A percentile compares a stretch with the other conserved stretches of the same genome.
These are phyloP conservation scores for Zaprionus ornatus DNA, from an alignment of 1,140 invertebrate species.

Conservation along the genomic window DNA sequence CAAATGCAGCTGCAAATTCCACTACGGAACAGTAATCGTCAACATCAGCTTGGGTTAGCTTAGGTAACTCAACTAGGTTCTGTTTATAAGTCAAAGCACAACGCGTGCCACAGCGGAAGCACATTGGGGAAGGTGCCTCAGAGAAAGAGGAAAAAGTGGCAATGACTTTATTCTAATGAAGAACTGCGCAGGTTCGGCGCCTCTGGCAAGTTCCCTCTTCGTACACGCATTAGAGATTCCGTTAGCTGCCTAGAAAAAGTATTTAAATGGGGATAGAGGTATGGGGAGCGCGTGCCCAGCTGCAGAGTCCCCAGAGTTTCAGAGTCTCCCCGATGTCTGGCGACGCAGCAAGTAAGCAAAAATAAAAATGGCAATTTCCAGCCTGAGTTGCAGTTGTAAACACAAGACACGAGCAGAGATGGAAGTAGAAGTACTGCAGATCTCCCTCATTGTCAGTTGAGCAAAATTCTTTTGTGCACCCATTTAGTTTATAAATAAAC, in stretches of 20 bases:
- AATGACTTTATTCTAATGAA: conserved; percentile 57
- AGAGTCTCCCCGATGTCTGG: conserved; percentile 74
- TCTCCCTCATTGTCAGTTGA: conserved; percentile 29
- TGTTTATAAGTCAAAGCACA: conserved; percentile 37
- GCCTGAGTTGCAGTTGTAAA: conserved; percentile 8
- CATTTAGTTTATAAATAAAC: conserved; percentile 70
- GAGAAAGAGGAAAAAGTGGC: no score
- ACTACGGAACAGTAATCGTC: neutral
- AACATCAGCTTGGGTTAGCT: neutral
- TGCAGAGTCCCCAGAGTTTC: neutral
- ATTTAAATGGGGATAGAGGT: neutral
- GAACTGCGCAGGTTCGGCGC: conserved; percentile 34
- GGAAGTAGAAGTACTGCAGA: neutral
- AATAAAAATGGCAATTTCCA: conserved; percentile 55
- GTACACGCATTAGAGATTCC: conserved; percentile 34
- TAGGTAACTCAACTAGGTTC: neutral
- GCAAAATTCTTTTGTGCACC: conserved; percentile 50
- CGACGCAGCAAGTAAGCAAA: conserved; percentile 48
- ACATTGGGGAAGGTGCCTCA: neutral
- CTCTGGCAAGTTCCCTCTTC: conserved; percentile 16
- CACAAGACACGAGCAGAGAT: neutral
- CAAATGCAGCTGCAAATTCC: neutral
- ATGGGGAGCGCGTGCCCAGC: conserved; percentile 36
- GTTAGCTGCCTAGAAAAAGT: conserved; percentile 25
- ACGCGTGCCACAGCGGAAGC: conserved; percentile 39